Evolutionary conservation across 2,797 vertebrate species (phyloP), one percentile per base, ranked within the genome.

Genomic region (Podargus strigoides): DNA sequence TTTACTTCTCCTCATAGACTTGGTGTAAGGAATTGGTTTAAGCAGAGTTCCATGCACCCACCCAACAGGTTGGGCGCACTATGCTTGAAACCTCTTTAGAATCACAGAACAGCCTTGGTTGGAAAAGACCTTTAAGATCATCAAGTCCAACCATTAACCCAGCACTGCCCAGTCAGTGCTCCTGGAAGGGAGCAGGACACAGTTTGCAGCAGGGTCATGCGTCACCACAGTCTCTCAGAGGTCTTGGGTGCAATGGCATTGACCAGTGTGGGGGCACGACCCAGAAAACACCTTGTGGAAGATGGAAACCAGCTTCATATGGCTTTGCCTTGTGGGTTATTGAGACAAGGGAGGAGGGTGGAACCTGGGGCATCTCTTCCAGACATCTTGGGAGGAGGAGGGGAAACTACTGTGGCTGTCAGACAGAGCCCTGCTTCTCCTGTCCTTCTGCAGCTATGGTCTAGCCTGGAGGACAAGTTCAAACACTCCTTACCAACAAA

Each of bases 241-340:
- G 13, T 26, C 52, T 44, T 37, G 64, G 32, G 24, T 12, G 18
- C 10, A 41, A 50, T 5, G 37, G 32, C 5, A 7, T 1, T 2
- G 34, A 79, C 44, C 5, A 44, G 30, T 0, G 7, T n/a, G 3
- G 42, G 50, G 24, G 9, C 22, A 75, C 0, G 0, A 79, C 42
- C 14, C 77, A 70, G 41, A 8, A 67, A 81, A 67, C 3, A 7
- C 59, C 59, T 82, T 7, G 19, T 30, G 39, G 26, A 39, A 49
- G 49, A 15, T n/a, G 55, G 68, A 39, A 79, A 84, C 9, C 8
- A 12, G 6, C 41, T 73, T 20, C 32, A 7, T 4, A 7, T 5
- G 44, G 50, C 63, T 60, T 85, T 68, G 23, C 23, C 46, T 74
- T 8, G 9, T 27, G 42, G 21, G 8, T 2, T 86, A 15, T 13